Base-by-base conservation (phyloP, 2,797 vertebrate genomes). In the Tachyglossus aculeatus region DNA sequence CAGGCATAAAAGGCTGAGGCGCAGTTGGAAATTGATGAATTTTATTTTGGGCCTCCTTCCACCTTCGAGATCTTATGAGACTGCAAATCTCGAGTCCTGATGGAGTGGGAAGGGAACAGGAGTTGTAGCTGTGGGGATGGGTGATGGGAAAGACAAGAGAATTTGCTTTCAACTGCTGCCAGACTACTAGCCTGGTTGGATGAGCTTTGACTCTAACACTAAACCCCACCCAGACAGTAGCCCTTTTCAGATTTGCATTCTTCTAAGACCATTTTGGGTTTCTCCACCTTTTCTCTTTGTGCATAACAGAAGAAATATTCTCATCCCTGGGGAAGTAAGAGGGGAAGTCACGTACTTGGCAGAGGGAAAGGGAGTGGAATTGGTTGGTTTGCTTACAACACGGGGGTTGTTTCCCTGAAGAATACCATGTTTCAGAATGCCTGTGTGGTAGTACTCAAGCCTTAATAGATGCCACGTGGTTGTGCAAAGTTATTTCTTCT, bases 21-120 rank as follows among this genome's bases (percentile, higher is more conserved):
- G 38, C 40, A 40, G 47, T 66, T 83, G 69, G 74, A 81, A 80
- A 78, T 31, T 67, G 40, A 59, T 86, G 81, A 66, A 25, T 84
- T 86, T 82, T 65, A 50, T 88, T 85, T 78, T 67, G 72, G 15
- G 9, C 67, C 70, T 16, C 50, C 61, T 74, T 66, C 59, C 82
- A 45, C 25, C 74, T 88, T 89, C 74, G 62, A 57, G 62, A 69
- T 89, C 45, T 39, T 16, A 22, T 1, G 2, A 54, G 57, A 71
- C 45, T 78, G 38, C 71, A 52, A 24, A 32, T 76, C 74, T 84
- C 40, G 61, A 27, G 43, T 83, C 41, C 15, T 71, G 47, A 7
- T 72, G 79, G 73, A 34, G 58, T 55, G 64, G 9, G 70, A 50
- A 45, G 29, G 71, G 67, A 67, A 74, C 71, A 77, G 75, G 69